These are phyloP conservation scores for Hypothenemus hampei DNA, from an alignment of 1,140 invertebrate species.

Conservation along the genomic window DNA sequence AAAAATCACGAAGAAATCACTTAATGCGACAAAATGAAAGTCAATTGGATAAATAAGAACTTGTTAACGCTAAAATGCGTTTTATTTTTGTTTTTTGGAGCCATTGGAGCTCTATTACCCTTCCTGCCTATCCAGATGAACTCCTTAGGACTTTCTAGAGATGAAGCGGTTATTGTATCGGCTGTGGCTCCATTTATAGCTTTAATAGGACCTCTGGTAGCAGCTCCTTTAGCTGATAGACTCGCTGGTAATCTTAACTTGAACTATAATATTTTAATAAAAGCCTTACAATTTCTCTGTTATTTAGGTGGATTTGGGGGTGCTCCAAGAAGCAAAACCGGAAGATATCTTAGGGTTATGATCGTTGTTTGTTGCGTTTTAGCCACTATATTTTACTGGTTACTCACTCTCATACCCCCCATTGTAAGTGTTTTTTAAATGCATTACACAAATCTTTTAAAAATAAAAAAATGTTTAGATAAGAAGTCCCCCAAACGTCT, in stretches of 20 bases:
- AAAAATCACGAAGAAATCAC: constrained; percentile 4
- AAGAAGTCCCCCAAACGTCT: constrained; percentile 53
- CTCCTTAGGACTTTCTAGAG: constrained; percentile 60
- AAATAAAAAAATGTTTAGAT: constrained; percentile 41
- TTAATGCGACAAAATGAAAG: constrained; percentile 10
- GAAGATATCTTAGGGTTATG: constrained; percentile 58
- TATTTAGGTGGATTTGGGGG: constrained; percentile 45
- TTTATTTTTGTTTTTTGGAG: constrained; percentile 54
- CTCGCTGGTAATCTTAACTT: constrained; percentile 41
- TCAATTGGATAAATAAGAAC: constrained; percentile 36
- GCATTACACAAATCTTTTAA: not conserved
- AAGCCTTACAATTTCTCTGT: not conserved
- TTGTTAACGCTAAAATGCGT: constrained; percentile 52
- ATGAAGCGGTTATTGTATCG: constrained; percentile 66
- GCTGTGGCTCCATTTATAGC: constrained; percentile 67
- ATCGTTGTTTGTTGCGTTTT: constrained; percentile 62
- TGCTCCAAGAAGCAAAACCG: constrained; percentile 41
- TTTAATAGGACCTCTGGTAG: constrained; percentile 61
- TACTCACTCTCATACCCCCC: constrained; percentile 60
- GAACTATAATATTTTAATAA: not conserved
- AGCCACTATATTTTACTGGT: constrained; percentile 60
- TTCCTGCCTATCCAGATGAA: constrained; percentile 71
- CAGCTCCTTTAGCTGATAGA: constrained; percentile 63
- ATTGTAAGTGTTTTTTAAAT: constrained; percentile 49
- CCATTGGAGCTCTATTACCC: constrained; percentile 68